Evolutionary conservation across 1,140 invertebrate genomes (phyloP).

Genomic region (Drosophila parvula): DNA sequence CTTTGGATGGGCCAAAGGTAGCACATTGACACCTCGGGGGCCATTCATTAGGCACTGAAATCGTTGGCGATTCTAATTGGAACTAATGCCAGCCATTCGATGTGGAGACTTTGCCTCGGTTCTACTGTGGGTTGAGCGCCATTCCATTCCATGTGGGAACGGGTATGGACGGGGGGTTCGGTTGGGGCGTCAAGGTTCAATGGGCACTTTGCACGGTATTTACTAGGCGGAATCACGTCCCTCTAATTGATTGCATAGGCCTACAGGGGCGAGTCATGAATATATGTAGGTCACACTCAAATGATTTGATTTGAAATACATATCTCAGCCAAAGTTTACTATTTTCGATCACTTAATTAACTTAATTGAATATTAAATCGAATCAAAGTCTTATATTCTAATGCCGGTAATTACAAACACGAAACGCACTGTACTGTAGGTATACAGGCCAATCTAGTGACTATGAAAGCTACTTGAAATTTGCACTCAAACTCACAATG

Average conservation of each 20-base stretch:
- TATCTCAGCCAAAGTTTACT: neutral
- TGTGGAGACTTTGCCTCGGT: conserved; percentile 19
- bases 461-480: conserved; percentile 20
- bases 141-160: neutral
- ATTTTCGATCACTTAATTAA: conserved; percentile 4
- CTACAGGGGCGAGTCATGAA: neutral
- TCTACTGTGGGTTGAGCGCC: conserved; percentile 4
- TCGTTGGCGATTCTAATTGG: conserved; percentile 45
- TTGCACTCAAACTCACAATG: conserved; percentile 6
- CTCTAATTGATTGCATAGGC: conserved; percentile 35
- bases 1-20: conserved; percentile 1
- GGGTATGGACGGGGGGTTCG: neutral
- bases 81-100: conserved; percentile 47
- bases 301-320: too few relatives aligned
- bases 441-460: conserved; percentile 1
- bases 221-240: conserved; percentile 27
- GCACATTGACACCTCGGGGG: conserved; percentile 30
- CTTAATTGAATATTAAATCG: neutral
- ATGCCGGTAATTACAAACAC: neutral
- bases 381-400: neutral
- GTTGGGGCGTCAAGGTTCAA: conserved; percentile 48
- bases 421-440: conserved; percentile 6
- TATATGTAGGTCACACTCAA: neutral
- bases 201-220: conserved; percentile 46
- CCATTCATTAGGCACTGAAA: conserved; percentile 53